phyloP scores from a whole-genome alignment of 2,113 vertebrate genomes.

The Ophiodon elongatus region DNA sequence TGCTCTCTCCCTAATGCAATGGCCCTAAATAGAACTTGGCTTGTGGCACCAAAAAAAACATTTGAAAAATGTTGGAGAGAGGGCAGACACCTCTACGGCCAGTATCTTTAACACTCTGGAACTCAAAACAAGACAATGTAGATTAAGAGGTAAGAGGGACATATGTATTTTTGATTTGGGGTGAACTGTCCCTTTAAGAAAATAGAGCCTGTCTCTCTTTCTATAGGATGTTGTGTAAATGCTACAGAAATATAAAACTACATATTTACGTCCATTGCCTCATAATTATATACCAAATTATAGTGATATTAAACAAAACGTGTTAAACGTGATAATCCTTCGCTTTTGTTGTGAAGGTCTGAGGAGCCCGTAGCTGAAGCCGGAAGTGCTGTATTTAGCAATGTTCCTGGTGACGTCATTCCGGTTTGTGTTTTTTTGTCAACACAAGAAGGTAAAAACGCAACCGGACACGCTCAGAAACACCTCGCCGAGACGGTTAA shows the following conservation, averaged over 20 bases:
- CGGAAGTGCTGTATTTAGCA: neutral
- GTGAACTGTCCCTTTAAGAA: too few relatives aligned
- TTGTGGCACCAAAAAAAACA: too few relatives aligned
- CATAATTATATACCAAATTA: neutral
- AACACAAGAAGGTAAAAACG: slow-evolving; percentile 32
- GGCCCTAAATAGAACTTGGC: too few relatives aligned
- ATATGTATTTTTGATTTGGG: too few relatives aligned
- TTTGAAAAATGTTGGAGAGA: too few relatives aligned
- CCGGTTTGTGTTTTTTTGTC: slow-evolving; percentile 51
- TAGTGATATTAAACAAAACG: neutral
- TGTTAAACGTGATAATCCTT: neutral
- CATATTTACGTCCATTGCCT: neutral
- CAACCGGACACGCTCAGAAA: neutral
- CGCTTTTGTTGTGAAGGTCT: slow-evolving; percentile 28
- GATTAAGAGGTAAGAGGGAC: too few relatives aligned
- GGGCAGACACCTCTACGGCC: too few relatives aligned
- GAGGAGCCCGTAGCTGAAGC: too few relatives aligned
- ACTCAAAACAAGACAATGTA: too few relatives aligned
- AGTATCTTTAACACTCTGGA: too few relatives aligned
- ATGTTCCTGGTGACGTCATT: slow-evolving; percentile 26
- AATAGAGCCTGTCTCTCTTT: too few relatives aligned
- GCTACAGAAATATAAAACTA: neutral
- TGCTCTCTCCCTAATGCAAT: too few relatives aligned
- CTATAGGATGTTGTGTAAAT: neutral
- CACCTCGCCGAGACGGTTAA: neutral